Conservation (phyloP, 2,797 vertebrate genomes). For the Sarcophilus harrisii region DNA sequence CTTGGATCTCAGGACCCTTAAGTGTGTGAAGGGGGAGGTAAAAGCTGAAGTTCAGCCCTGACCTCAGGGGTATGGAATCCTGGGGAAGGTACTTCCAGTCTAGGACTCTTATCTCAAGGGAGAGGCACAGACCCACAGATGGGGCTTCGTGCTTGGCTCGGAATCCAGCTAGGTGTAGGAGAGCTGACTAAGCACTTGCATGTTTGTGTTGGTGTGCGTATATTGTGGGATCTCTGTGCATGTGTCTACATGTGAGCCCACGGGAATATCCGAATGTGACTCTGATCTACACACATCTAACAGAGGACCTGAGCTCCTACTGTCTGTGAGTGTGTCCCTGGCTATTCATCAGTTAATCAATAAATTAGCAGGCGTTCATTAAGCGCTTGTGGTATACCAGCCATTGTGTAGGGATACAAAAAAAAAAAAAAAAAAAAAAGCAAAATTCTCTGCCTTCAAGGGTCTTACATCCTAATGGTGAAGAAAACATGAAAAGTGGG, state of each 20-base stretch:
- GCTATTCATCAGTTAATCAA: background rate
- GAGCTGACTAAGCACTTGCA: background rate
- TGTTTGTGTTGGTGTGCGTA: background rate
- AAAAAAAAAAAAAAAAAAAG: background rate
- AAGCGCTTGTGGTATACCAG: background rate
- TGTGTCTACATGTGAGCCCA: background rate
- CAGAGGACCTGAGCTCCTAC: background rate
- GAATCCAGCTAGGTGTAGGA: background rate
- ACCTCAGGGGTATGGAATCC: fast-evolving
- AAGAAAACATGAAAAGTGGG: background rate
- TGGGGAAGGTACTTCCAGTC: background rate
- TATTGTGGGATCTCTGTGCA: background rate
- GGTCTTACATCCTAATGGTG: background rate
- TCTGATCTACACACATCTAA: background rate
- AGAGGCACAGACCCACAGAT: background rate
- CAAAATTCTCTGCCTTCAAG: background rate
- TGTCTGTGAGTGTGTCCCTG: background rate
- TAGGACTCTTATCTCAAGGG: background rate
- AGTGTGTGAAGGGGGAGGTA: background rate
- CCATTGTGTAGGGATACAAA: background rate
- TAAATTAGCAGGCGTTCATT: background rate
- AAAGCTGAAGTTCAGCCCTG: background rate
- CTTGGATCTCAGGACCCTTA: background rate
- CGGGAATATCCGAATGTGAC: background rate
- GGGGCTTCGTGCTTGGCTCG: background rate